phyloP scores from a whole-genome alignment of 2,888 invertebrate genomes.

The Caradrina clavipalpis region DNA sequence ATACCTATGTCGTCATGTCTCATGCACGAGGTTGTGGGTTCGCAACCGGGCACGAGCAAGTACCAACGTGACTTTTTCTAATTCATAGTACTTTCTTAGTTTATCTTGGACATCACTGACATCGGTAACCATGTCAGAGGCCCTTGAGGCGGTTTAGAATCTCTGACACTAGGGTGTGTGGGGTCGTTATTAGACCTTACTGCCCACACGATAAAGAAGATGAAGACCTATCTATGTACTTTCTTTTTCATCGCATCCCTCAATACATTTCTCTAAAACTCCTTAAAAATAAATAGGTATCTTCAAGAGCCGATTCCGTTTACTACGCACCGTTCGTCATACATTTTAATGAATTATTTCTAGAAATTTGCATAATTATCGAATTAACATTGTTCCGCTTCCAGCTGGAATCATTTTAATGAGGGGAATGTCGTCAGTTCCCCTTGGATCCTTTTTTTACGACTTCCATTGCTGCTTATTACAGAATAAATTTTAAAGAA shows the following conservation, averaged over 20 bases:
- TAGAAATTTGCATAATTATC: slow-evolving; percentile 78
- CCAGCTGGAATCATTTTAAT: slow-evolving; percentile 77
- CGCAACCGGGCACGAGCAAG: no score
- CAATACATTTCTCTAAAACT: slow-evolving; percentile 10
- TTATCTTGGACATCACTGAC: no score
- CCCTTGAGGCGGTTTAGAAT: no score
- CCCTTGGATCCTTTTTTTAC: slow-evolving; percentile 74
- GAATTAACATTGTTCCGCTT: slow-evolving; percentile 79
- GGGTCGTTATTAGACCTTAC: no score
- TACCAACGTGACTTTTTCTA: no score
- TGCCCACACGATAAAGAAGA: no score
- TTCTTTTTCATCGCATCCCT: not conserved
- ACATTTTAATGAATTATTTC: slow-evolving; percentile 76
- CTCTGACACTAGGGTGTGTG: no score
- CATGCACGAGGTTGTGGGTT: no score
- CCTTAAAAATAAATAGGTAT: slow-evolving; percentile 23
- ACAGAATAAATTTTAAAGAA: slow-evolving; percentile 75
- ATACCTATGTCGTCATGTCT: not conserved
- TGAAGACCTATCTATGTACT: no score
- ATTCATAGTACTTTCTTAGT: no score
- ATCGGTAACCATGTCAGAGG: no score
- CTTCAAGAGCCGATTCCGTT: slow-evolving; percentile 32
- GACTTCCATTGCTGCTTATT: slow-evolving; percentile 73
- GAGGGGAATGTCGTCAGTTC: slow-evolving; percentile 72
- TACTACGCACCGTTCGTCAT: slow-evolving; percentile 63